A percentile compares a stretch with the other conserved stretches of the same genome.
Evolutionary conservation across 2,888 invertebrate genomes (phyloP).

Genomic region (Drosophila anomalipes): DNA sequence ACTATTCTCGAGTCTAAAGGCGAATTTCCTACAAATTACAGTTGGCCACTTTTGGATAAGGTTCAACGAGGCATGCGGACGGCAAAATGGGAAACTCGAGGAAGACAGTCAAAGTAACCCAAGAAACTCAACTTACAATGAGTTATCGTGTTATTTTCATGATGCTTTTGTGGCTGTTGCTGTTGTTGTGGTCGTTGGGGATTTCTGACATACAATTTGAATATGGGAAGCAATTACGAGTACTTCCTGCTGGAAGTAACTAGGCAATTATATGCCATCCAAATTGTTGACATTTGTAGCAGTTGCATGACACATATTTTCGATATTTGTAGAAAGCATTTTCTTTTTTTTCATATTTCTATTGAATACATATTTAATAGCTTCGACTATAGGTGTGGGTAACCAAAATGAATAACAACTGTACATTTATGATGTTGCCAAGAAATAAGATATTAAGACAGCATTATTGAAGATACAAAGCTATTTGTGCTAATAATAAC

Average conservation of each 20-base stretch:
- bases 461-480: background rate
- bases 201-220: constrained; percentile 57
- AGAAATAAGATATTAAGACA: background rate
- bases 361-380: constrained; percentile 23
- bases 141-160: constrained; percentile 4
- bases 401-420: constrained; percentile 13
- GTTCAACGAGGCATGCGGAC: constrained; percentile 67
- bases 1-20: constrained; percentile 39
- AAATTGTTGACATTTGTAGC: constrained; percentile 30
- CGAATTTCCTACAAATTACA: constrained; percentile 73
- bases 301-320: constrained; percentile 10
- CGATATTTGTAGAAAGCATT: constrained; percentile 20
- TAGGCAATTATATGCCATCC: constrained; percentile 48
- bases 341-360: constrained; percentile 4
- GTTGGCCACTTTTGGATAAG: constrained; percentile 68
- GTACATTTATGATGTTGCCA: constrained; percentile 14
- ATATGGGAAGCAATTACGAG: constrained; percentile 63
- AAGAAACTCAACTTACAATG: background rate
- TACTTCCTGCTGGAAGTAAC: constrained; percentile 28
- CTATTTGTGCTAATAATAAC: no score
- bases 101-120: constrained; percentile 16
- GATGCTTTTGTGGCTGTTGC: constrained; percentile 1
- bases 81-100: constrained; percentile 2
- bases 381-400: background rate
- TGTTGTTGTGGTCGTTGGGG: constrained; percentile 5